Conservation (phyloP, 2,113 vertebrate genomes). For the Gambusia holbrooki region DNA sequence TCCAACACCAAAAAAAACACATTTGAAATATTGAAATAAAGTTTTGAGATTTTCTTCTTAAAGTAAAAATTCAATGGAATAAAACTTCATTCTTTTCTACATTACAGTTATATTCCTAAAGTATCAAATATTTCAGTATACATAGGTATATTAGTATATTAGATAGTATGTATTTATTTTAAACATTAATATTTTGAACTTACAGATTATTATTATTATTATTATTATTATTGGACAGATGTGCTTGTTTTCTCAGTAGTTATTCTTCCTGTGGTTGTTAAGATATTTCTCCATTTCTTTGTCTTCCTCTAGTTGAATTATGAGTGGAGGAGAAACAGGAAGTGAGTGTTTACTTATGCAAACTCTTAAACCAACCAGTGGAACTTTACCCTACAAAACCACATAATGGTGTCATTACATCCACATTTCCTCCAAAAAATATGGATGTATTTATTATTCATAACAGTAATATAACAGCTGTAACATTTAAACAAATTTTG, state of each 20-base stretch:
- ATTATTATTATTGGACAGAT: neutral
- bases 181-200: neutral
- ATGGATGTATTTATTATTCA: no score
- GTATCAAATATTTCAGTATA: constrained; percentile 24
- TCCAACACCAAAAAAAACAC: neutral
- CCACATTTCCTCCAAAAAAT: neutral
- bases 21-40: neutral
- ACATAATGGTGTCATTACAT: neutral
- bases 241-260: neutral
- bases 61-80: no score
- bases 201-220: neutral
- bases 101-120: no score
- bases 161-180: neutral
- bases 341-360: neutral
- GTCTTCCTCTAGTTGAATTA: neutral
- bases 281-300: neutral
- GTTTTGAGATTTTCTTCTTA: no score
- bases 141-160: constrained; percentile 63
- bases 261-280: neutral
- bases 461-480: no score
- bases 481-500: no score
- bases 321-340: neutral
- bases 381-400: neutral
- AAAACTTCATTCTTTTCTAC: no score
- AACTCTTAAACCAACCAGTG: neutral